A percentile compares a stretch with the other conserved stretches of the same genome.
Conservation (phyloP, 2,113 vertebrate species). For the Hemibates koningsi region DNA sequence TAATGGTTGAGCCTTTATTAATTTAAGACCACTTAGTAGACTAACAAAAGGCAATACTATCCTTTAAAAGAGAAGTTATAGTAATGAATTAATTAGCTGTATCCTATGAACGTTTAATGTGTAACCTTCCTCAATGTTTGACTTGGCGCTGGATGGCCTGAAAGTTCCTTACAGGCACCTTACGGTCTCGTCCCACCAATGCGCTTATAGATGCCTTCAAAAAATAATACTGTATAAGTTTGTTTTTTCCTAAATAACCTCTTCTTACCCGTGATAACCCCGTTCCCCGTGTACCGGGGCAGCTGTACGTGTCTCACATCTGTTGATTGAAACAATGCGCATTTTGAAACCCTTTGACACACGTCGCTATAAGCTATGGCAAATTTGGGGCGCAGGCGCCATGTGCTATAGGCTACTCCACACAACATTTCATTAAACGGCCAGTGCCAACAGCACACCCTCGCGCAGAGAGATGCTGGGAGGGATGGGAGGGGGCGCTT, state of each 20-base stretch:
- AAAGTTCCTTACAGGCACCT: neutral
- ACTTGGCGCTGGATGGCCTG: neutral
- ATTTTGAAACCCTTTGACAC: slow-evolving; percentile 47
- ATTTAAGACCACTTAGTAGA: neutral
- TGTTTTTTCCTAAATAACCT: neutral
- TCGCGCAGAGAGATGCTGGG: slow-evolving; percentile 37
- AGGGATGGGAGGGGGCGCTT: neutral
- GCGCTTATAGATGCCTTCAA: neutral
- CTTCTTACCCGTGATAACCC: neutral
- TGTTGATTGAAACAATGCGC: slow-evolving; percentile 23
- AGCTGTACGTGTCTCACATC: neutral
- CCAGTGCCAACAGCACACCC: slow-evolving; percentile 30
- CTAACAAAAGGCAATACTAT: neutral
- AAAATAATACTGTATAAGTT: neutral
- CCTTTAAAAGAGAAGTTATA: neutral
- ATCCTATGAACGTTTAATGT: neutral
- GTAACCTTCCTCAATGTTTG: neutral
- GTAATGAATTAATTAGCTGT: neutral
- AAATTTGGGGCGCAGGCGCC: slow-evolving; percentile 26
- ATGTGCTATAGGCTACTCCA: slow-evolving; percentile 1
- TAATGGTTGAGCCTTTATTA: neutral
- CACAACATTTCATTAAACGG: slow-evolving; percentile 10
- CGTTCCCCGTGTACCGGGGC: neutral
- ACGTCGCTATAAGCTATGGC: slow-evolving; percentile 22
- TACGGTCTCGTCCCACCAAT: neutral